These are phyloP conservation scores for Mesocricetus auratus DNA, from an alignment of 2,113 vertebrate genomes.

Conservation along the genomic window DNA sequence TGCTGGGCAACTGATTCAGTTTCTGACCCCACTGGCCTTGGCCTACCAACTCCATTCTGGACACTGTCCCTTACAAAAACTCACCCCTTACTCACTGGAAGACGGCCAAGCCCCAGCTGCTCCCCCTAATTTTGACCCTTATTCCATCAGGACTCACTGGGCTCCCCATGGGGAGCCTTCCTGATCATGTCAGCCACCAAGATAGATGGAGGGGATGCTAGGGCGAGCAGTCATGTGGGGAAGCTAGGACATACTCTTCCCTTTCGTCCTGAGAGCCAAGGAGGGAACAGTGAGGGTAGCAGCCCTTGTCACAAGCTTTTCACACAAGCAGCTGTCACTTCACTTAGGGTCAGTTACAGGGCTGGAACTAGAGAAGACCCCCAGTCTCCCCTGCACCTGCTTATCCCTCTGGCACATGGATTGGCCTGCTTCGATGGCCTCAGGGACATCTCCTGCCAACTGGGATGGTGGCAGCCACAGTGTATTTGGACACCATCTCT, in stretches of 20 bases:
- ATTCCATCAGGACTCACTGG: background rate
- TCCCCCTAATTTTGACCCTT: rapidly evolving
- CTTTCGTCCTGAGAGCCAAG: background rate
- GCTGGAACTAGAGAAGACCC: background rate
- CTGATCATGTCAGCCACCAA: background rate
- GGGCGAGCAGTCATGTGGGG: rapidly evolving
- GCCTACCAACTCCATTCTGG: background rate
- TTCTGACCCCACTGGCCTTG: rapidly evolving
- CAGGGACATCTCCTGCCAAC: background rate
- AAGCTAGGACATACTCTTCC: too few relatives aligned
- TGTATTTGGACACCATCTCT: conserved; percentile 3
- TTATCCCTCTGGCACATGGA: too few relatives aligned
- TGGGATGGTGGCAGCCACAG: background rate
- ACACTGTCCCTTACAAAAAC: too few relatives aligned
- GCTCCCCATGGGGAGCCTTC: background rate
- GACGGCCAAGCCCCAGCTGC: rapidly evolving
- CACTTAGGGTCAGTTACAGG: background rate
- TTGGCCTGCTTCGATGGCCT: rapidly evolving
- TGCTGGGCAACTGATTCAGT: rapidly evolving
- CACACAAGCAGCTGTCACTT: background rate
- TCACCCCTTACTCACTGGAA: rapidly evolving
- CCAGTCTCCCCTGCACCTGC: background rate
- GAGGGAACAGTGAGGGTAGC: rapidly evolving
- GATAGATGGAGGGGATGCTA: background rate
- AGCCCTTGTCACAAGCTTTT: background rate